phyloP scores from a whole-genome alignment of 2,113 vertebrate species.

The Nicator chloris region DNA sequence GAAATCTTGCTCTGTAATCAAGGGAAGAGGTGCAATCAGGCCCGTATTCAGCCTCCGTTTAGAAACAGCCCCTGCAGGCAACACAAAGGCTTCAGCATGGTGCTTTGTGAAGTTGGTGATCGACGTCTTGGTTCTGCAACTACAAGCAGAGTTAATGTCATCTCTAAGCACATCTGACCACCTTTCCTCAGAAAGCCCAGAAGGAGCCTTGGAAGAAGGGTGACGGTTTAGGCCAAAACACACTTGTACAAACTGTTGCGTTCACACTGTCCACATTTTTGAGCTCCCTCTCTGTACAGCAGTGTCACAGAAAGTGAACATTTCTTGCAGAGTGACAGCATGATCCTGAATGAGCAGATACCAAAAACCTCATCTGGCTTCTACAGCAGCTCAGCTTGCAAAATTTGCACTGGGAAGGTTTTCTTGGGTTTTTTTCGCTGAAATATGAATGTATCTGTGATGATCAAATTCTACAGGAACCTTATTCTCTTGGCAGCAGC shows the following conservation, averaged over 20 bases:
- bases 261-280: background rate
- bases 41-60: constrained; percentile 76
- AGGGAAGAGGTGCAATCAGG: constrained; percentile 80
- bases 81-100: constrained; percentile 53
- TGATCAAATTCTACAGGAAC: background rate
- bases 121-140: background rate
- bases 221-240: background rate
- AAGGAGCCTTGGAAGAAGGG: background rate
- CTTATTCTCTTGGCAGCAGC: background rate
- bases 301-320: background rate
- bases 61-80: constrained; percentile 75
- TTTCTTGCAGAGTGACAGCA: background rate
- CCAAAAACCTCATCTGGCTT: background rate
- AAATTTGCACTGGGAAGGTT: background rate
- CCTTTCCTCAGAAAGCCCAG: background rate
- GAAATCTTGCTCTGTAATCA: constrained; percentile 81
- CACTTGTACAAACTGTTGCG: background rate
- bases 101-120: constrained; percentile 44
- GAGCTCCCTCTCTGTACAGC: background rate
- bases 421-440: background rate
- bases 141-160: background rate
- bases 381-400: background rate
- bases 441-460: background rate
- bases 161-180: background rate
- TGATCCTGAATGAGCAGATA: background rate